phyloP scores from a whole-genome alignment of 2,113 vertebrate genomes.

The Cinclus mexicanus region DNA sequence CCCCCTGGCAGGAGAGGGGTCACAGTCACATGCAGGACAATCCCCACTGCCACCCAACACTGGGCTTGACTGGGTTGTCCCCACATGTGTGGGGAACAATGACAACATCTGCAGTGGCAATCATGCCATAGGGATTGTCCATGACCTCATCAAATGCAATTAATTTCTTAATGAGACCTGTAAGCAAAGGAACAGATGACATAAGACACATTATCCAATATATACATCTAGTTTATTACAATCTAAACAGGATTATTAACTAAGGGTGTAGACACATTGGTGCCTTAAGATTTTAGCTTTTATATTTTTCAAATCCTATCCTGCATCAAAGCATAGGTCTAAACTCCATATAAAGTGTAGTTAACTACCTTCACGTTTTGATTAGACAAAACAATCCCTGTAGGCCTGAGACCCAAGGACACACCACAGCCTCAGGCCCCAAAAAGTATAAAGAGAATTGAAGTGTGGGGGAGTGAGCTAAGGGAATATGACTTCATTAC shows the following conservation, averaged over 20 bases:
- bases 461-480: not conserved
- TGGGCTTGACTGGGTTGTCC: fast-evolving
- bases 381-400: not conserved
- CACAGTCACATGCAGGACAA: not conserved
- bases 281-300: not conserved
- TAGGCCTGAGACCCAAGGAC: not conserved
- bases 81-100: not conserved
- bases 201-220: not conserved
- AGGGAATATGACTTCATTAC: not conserved
- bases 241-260: not conserved
- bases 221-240: not conserved
- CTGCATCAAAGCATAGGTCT: not conserved
- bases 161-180: not conserved
- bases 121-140: not conserved
- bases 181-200: not conserved
- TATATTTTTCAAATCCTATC: not conserved
- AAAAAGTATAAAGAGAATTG: not conserved
- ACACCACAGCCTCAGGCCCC: not conserved
- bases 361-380: not conserved
- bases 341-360: not conserved
- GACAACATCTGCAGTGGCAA: not conserved
- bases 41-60: not conserved
- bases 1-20: fast-evolving
- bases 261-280: not conserved
- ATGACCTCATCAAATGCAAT: not conserved